Percentiles rank a stretch among this genome's conserved stretches.
Evolutionary conservation across 1,140 invertebrate species (phyloP).

Genomic region (Zophobas morio): DNA sequence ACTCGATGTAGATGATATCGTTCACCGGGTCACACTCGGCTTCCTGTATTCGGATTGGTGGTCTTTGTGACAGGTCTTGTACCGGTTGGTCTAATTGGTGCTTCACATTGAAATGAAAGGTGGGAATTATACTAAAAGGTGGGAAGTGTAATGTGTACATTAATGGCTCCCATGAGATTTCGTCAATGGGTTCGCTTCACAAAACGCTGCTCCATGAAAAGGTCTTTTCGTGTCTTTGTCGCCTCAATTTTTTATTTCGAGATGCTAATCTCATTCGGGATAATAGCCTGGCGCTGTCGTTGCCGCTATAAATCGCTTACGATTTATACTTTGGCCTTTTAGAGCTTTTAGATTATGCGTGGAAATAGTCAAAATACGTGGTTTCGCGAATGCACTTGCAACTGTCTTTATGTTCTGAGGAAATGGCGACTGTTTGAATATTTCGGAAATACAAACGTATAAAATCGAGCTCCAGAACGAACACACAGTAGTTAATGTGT

Average conservation of each 20-base stretch:
- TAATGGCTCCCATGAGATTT: slow-evolving; percentile 53
- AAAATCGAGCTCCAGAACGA: too few relatives aligned
- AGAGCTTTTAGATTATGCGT: not conserved
- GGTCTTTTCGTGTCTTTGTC: slow-evolving; percentile 22
- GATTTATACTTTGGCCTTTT: not conserved
- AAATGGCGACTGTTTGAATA: too few relatives aligned
- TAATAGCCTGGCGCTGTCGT: slow-evolving; percentile 4
- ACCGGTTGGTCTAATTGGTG: slow-evolving; percentile 49
- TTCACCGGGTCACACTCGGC: slow-evolving; percentile 43
- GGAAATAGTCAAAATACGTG: not conserved
- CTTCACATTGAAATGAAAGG: slow-evolving; percentile 47
- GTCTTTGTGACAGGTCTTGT: slow-evolving; percentile 43
- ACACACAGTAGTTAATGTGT: too few relatives aligned
- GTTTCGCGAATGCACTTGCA: not conserved
- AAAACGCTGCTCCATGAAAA: slow-evolving; percentile 23
- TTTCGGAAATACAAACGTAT: too few relatives aligned
- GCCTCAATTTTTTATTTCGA: slow-evolving; percentile 24
- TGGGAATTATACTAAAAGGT: slow-evolving; percentile 53
- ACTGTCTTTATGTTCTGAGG: too few relatives aligned
- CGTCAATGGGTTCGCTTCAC: slow-evolving; percentile 41
- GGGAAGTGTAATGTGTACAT: slow-evolving; percentile 52
- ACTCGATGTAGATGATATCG: slow-evolving; percentile 35
- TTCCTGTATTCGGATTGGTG: slow-evolving; percentile 51
- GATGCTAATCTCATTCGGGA: slow-evolving; percentile 19
- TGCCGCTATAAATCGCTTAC: slow-evolving; percentile 7